phyloP scores from a whole-genome alignment of 2,113 vertebrate species.

The Podarcis cretensis region DNA sequence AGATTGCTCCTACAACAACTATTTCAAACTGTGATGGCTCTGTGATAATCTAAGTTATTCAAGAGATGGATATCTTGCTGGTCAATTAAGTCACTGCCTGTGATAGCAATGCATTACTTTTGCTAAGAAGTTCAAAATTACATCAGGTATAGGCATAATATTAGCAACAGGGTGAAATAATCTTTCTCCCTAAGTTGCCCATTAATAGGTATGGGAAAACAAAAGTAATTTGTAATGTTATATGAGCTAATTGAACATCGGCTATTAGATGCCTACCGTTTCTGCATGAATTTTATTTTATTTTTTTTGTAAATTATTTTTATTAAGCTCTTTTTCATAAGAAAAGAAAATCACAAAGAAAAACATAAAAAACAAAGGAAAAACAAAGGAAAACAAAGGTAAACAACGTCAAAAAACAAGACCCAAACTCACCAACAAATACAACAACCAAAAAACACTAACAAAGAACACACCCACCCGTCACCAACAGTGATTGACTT shows the following conservation, averaged over 20 bases:
- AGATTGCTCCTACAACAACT: background rate
- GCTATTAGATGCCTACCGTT: slow-evolving; percentile 6
- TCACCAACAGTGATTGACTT: no score
- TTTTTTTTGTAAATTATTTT: no score
- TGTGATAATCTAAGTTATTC: background rate
- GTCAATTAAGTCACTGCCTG: background rate
- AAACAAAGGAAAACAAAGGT: no score
- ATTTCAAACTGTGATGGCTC: background rate
- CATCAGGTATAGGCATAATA: background rate
- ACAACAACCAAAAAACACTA: no score
- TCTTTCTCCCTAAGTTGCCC: background rate
- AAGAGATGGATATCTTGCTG: background rate
- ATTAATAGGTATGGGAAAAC: background rate
- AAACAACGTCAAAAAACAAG: no score
- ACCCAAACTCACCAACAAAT: no score
- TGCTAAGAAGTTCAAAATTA: slow-evolving; percentile 4
- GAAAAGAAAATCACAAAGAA: no score
- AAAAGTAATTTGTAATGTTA: background rate
- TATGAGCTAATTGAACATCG: background rate
- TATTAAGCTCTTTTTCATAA: no score
- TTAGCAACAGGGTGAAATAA: background rate
- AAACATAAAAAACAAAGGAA: no score
- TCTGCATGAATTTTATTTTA: background rate
- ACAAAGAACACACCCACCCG: no score
- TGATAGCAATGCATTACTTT: background rate